Evolutionary conservation across 2,888 invertebrate species (phyloP).

Genomic region (Cremastobaeus sp.): DNA sequence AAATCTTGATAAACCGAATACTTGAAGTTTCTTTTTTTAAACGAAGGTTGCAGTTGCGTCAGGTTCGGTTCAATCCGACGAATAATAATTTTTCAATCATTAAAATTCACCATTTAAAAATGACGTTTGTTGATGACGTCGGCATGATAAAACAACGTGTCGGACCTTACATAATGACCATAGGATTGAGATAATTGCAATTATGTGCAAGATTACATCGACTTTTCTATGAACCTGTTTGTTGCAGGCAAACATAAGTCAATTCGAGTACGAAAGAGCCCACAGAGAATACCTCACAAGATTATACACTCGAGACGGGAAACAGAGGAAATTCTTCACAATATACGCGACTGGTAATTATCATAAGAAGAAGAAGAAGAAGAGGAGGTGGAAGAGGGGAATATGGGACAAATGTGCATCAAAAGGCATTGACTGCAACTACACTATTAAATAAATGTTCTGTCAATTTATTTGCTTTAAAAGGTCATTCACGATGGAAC

Average conservation of each 20-base stretch:
- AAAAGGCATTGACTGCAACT: constrained; percentile 38
- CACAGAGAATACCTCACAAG: constrained; percentile 81
- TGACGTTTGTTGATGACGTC: constrained; percentile 11
- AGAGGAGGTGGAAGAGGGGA: constrained; percentile 26
- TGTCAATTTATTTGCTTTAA: constrained; percentile 16
- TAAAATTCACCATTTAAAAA: not conserved
- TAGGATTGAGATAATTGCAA: constrained; percentile 42
- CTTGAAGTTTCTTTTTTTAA: no score
- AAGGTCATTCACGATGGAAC: constrained; percentile 3
- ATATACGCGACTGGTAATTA: constrained; percentile 73
- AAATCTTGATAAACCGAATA: no score
- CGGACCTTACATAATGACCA: constrained; percentile 7
- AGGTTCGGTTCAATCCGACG: no score
- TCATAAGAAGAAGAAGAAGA: constrained; percentile 40
- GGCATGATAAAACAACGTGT: constrained; percentile 12
- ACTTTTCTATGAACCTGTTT: constrained; percentile 52
- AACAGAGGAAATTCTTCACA: constrained; percentile 72
- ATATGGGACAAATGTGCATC: constrained; percentile 42
- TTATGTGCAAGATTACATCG: constrained; percentile 48
- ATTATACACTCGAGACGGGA: constrained; percentile 66
- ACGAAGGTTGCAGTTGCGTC: no score
- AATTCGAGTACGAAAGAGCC: constrained; percentile 82
- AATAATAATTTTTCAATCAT: no score
- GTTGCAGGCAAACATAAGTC: constrained; percentile 83
- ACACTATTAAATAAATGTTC: constrained; percentile 40